A percentile compares a stretch with the other conserved stretches of the same genome.
Evolutionary conservation across 2,113 vertebrate genomes (phyloP).

Genomic region (Neogobius melanostomus): DNA sequence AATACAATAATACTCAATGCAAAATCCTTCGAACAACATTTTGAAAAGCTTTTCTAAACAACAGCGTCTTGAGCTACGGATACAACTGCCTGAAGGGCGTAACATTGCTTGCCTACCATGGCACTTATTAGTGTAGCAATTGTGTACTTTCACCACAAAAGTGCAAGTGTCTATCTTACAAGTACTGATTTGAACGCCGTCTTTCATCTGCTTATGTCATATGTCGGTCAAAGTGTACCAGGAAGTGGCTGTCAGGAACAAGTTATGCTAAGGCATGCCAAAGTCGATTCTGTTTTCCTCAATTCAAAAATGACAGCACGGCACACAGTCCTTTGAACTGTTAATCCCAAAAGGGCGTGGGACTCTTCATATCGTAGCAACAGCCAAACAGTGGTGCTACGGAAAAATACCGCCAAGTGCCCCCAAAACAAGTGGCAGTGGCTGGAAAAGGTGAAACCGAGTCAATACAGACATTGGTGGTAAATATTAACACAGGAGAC

Average conservation of each 20-base stretch:
- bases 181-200: background rate
- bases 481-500: constrained; percentile 43
- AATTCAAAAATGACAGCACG: constrained; percentile 16
- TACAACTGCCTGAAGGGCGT: too few species aligned
- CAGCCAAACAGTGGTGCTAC: constrained; percentile 15
- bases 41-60: too few species aligned
- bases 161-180: too few species aligned
- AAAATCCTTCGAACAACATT: too few species aligned
- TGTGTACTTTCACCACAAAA: background rate
- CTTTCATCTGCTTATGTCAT: background rate
- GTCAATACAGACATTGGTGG: constrained; percentile 1
- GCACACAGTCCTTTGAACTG: background rate
- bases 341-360: constrained; percentile 9
- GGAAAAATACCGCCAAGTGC: constrained; percentile 13
- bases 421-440: constrained; percentile 6
- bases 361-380: constrained; percentile 18
- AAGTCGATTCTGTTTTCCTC: background rate
- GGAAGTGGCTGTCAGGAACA: background rate
- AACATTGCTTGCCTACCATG: too few species aligned
- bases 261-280: background rate
- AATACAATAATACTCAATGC: too few species aligned
- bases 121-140: too few species aligned
- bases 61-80: too few species aligned
- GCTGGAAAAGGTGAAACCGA: background rate
- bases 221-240: background rate